Base-by-base conservation (phyloP, 2,888 invertebrate genomes). In the Hyles lineata region DNA sequence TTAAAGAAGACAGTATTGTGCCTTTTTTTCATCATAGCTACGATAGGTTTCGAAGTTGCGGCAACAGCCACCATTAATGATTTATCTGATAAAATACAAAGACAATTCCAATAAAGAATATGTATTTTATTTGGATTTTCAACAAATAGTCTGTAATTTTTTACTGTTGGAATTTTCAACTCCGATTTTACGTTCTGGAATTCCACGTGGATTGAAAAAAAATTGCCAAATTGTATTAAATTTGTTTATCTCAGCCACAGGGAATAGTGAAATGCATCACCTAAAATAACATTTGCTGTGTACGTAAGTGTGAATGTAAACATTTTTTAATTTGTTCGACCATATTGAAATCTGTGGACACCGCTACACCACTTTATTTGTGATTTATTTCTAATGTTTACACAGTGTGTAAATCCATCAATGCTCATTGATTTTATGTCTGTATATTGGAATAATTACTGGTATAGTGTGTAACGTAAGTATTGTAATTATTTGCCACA, bases 211-310 rank as follows among this genome's bases (percentile, higher is more conserved):
- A 7, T 55, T 0, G 17, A 19, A 8, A 1, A 55, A 62, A 35
- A 11, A 21, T 29, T n/a, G 11, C 8, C 7, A n/a, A 35, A 63
- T 32, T 25, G 61, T 8, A 73, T 72, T 72, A 8, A 35, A 50
- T 69, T 25, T 52, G 23, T 69, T 52, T 69, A 3, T 17, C 50
- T 52, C 23, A 75, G 70, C 32, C 62, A 11, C n/a, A 11, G 21
- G 9, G 60, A 1, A n/a, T 67, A 74, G 72, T 72, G 73, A 77
- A 71, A 70, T 25, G 61, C 62, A 63, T 35, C 32, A 32, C 19
- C n/a, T 35, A 63, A 63, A 63, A 63, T 35, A 63, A 63, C 35
- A 63, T 8, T 63, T 35, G n/a, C 62, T n/a, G 9, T 9, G 8
- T n/a, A 35, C 62, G n/a, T 7, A 35, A 35, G 60, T 60, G 60